These are phyloP conservation scores for Halesus radiatus DNA, from an alignment of 1,140 invertebrate genomes.

Conservation along the genomic window DNA sequence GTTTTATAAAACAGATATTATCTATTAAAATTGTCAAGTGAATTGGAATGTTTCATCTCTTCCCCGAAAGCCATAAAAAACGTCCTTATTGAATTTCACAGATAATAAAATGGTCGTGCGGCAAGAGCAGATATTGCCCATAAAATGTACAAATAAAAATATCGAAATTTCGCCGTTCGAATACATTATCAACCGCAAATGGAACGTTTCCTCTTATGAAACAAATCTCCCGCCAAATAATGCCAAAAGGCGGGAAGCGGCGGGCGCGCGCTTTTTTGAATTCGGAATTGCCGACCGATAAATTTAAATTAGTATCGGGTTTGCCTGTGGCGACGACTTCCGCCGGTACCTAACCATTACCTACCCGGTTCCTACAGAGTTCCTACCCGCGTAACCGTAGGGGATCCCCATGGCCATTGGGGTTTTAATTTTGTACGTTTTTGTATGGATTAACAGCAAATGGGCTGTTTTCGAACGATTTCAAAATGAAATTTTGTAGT, in stretches of 20 bases:
- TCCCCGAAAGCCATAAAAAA: not conserved
- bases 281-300: slow-evolving; percentile 36
- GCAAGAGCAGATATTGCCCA: slow-evolving; percentile 21
- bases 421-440: slow-evolving; percentile 18
- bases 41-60: slow-evolving; percentile 1
- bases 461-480: not conserved
- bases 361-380: too few relatives aligned
- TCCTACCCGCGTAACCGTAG: not conserved
- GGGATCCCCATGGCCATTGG: not conserved
- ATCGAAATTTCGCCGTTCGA: slow-evolving; percentile 29
- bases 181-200: slow-evolving; percentile 25
- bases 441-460: not conserved
- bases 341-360: not conserved
- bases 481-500: too few relatives aligned
- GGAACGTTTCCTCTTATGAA: slow-evolving; percentile 8
- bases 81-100: slow-evolving; percentile 10
- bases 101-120: slow-evolving; percentile 27
- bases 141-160: slow-evolving; percentile 34
- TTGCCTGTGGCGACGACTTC: slow-evolving; percentile 19
- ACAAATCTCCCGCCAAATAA: slow-evolving; percentile 31
- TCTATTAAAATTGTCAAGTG: too few relatives aligned
- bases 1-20: too few relatives aligned
- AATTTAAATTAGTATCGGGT: slow-evolving; percentile 41
- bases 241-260: slow-evolving; percentile 22
- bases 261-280: slow-evolving; percentile 41